Conservation (phyloP, 2,888 invertebrate genomes). For the Archips xylosteana region DNA sequence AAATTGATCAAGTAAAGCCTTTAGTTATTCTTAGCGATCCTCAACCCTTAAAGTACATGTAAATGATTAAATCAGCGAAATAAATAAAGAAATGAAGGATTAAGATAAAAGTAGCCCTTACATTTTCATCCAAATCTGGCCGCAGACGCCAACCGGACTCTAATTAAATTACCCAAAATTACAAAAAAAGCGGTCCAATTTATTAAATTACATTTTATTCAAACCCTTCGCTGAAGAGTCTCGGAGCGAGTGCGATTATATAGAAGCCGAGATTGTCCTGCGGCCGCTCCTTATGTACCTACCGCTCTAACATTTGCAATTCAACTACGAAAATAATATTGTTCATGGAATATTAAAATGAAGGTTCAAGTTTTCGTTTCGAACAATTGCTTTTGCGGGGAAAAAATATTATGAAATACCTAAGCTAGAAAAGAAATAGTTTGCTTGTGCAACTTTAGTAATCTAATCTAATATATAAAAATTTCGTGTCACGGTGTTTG, state of each 20-base stretch:
- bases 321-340: constrained; percentile 23
- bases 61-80: neutral
- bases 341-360: constrained; percentile 18
- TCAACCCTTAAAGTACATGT: too few species aligned
- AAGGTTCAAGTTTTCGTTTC: neutral
- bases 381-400: neutral
- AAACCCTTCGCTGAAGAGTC: constrained; percentile 26
- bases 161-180: constrained; percentile 27
- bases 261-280: neutral
- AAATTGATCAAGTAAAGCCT: too few species aligned
- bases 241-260: constrained; percentile 27
- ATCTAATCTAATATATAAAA: too few species aligned
- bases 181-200: constrained; percentile 31
- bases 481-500: too few species aligned
- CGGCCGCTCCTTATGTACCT: constrained; percentile 13
- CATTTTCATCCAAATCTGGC: constrained; percentile 1
- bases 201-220: constrained; percentile 32
- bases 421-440: too few species aligned
- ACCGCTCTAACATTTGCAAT: constrained; percentile 22
- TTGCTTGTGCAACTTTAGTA: too few species aligned
- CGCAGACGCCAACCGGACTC: constrained; percentile 5
- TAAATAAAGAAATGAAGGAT: neutral
- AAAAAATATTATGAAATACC: too few species aligned
- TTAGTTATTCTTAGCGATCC: too few species aligned
- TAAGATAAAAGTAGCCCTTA: neutral